Evolutionary conservation across 1,140 invertebrate genomes (phyloP), one percentile per base, ranked within the genome.

Genomic region (Drosophila ananassae): DNA sequence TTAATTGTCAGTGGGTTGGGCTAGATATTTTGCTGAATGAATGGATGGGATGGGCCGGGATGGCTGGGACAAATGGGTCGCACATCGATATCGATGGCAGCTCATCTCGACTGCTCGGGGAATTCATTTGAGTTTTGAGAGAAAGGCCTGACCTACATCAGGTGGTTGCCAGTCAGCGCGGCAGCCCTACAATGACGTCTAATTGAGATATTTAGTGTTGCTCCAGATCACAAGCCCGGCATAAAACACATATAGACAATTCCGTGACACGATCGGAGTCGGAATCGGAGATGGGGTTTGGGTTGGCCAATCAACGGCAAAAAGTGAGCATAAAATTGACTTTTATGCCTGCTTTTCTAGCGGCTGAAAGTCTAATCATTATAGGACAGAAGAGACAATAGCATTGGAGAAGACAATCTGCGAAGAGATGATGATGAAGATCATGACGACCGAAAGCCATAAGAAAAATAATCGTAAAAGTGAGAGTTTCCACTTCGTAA

Each of bases 401-500:
- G 60, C 64, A 78, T 79, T 48, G 48, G 24, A 17, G 46, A 71
- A 46, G 46, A 57, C 32, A 76, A 56, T 47, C 24, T 21, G 30
- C 30, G 34, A 32, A 56, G 34, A 68, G 61, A 58, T 48, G 68
- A 58, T 44, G 68, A 68, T 52, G 55, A 39, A 54, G 66, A 68
- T 74, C 54, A 83, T 76, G 72, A 71, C 62, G 61, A 83, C 79
- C 76, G 75, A 87, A 87, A 87, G 83, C 83, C 59, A 79, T 69
- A 87, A 89, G 76, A 89, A 89, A 89, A 89, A 89, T 89, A 89
- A 83, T 89, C 83, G 73, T 89, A 89, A 89, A 89, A 89, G 83
- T 89, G 83, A 89, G 83, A 89, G 83, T 89, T 89, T 89, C 75
- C 82, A 87, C 82, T 89, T 72, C 71, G 81, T 79, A 87, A 82